Conservation (phyloP, 2,113 vertebrate species). For the Coregonus clupeaformis region DNA sequence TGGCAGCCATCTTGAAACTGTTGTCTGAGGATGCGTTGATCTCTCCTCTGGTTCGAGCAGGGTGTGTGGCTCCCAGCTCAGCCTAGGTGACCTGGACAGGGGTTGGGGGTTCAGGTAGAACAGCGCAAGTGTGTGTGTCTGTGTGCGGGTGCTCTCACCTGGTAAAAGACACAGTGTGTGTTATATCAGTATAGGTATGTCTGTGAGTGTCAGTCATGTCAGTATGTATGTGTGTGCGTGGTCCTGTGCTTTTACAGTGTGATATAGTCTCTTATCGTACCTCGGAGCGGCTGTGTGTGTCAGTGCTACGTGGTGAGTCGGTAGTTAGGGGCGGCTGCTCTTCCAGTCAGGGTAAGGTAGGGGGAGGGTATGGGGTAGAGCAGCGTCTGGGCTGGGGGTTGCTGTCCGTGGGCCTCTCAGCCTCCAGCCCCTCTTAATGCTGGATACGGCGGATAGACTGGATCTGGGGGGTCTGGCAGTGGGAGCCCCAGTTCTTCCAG, state of each 20-base stretch:
- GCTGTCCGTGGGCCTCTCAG: conserved; percentile 29
- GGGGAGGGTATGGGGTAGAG: not conserved
- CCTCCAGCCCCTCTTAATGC: conserved; percentile 62
- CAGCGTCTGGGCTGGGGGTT: conserved; percentile 10
- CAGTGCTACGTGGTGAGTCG: conserved; percentile 26
- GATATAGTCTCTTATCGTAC: conserved; percentile 67
- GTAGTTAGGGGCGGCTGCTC: conserved; percentile 9
- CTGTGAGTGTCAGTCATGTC: conserved; percentile 45
- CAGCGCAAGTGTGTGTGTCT: conserved; percentile 52
- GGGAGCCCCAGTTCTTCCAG: conserved; percentile 80
- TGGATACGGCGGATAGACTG: conserved; percentile 81
- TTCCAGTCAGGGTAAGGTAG: conserved; percentile 28
- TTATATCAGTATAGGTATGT: conserved; percentile 10
- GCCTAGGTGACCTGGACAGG: conserved; percentile 26
- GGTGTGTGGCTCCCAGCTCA: not conserved
- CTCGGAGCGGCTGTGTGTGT: conserved; percentile 45
- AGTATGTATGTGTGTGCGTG: conserved; percentile 10
- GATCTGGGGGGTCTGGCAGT: conserved; percentile 81
- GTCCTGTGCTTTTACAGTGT: conserved; percentile 60
- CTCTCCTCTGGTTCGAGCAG: conserved; percentile 1
- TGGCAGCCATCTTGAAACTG: conserved; percentile 6
- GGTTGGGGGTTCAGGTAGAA: conserved; percentile 15
- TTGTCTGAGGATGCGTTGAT: conserved; percentile 7
- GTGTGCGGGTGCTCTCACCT: conserved; percentile 33
- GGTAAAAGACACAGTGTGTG: conserved; percentile 51